phyloP scores from a whole-genome alignment of 1,140 invertebrate genomes.

The Pemphigus obesinymphae region DNA sequence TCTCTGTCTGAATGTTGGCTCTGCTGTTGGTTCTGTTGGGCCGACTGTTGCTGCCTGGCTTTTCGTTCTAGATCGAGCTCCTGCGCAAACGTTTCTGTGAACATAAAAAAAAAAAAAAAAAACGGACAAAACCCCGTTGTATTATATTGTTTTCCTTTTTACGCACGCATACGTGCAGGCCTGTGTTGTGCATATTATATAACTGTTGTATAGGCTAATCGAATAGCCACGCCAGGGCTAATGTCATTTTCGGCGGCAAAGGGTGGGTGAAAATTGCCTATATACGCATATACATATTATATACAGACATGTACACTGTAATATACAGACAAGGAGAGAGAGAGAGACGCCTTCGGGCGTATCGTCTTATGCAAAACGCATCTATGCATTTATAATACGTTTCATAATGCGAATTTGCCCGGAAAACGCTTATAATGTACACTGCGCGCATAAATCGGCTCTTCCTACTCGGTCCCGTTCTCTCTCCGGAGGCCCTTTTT shows the following conservation, averaged over 20 bases:
- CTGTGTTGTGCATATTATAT: too few relatives aligned
- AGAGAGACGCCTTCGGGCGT: constrained; percentile 29
- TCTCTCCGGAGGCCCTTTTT: background rate
- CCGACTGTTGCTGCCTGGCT: constrained; percentile 65
- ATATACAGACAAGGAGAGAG: background rate
- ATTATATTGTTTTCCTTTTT: background rate
- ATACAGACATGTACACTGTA: too few relatives aligned
- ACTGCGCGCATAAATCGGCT: constrained; percentile 19
- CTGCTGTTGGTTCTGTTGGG: constrained; percentile 40
- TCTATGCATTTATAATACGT: constrained; percentile 41
- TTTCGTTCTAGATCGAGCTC: constrained; percentile 80
- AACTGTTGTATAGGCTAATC: constrained; percentile 5
- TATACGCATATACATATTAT: background rate
- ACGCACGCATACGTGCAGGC: background rate
- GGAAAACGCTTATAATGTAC: constrained; percentile 37
- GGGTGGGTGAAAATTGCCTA: background rate
- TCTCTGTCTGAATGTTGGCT: constrained; percentile 62
- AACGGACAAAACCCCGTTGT: background rate
- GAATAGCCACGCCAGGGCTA: constrained; percentile 24
- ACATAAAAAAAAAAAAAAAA: constrained; percentile 47
- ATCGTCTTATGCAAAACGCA: constrained; percentile 41
- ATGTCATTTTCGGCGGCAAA: constrained; percentile 30
- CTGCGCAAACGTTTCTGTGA: constrained; percentile 73
- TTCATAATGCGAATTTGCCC: constrained; percentile 38
- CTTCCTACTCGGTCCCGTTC: background rate